Conservation (phyloP, 2,113 vertebrate species). For the Poicephalus meyeri region DNA sequence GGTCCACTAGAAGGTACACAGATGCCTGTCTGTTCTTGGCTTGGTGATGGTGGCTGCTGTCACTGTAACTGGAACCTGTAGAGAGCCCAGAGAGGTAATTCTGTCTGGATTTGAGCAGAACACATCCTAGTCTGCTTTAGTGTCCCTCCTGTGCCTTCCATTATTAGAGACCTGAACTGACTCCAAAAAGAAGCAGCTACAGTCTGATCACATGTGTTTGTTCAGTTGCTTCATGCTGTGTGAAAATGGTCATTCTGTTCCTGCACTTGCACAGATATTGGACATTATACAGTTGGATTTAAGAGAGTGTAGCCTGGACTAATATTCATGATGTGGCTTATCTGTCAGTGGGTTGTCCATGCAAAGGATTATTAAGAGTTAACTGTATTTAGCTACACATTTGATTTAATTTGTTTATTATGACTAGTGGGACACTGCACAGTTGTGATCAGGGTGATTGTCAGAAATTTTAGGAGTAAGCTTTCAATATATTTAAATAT, state of each 20-base stretch:
- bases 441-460: background rate
- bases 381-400: background rate
- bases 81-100: background rate
- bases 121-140: background rate
- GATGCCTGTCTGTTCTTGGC: background rate
- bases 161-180: background rate
- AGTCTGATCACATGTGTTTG: rapidly evolving
- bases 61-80: background rate
- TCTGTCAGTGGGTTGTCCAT: rapidly evolving
- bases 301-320: background rate
- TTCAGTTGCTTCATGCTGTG: background rate
- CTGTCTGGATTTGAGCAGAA: background rate
- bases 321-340: background rate
- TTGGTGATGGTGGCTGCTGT: background rate
- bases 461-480: background rate
- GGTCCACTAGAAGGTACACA: background rate
- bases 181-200: background rate
- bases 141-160: background rate
- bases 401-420: background rate
- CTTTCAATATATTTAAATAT: background rate
- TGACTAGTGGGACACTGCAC: background rate
- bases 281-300: background rate
- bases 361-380: background rate
- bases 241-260: background rate
- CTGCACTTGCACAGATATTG: background rate